phyloP scores from a whole-genome alignment of 2,888 invertebrate genomes.

The Trichacis sp. region DNA sequence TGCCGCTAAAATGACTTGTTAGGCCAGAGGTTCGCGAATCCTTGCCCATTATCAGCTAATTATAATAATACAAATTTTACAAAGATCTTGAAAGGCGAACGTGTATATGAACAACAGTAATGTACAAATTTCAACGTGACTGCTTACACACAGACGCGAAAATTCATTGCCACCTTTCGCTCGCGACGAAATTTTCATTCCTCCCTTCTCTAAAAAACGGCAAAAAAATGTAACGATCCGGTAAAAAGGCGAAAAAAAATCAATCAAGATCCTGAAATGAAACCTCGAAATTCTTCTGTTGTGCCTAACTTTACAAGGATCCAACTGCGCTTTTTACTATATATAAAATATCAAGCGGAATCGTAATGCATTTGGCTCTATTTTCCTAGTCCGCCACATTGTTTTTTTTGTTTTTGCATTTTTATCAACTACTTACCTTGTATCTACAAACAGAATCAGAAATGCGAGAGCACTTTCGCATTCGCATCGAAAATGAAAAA shows the following conservation, averaged over 20 bases:
- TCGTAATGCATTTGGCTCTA: slow-evolving; percentile 28
- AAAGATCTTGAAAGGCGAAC: slow-evolving; percentile 14
- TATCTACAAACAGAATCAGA: slow-evolving; percentile 15
- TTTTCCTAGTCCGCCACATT: slow-evolving; percentile 9
- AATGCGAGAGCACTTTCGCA: slow-evolving; percentile 11
- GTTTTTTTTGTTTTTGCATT: slow-evolving; percentile 11
- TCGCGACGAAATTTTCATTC: neutral
- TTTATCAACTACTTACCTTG: slow-evolving; percentile 21
- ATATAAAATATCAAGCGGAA: slow-evolving; percentile 30
- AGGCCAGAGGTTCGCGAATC: slow-evolving; percentile 13
- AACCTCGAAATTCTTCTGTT: neutral
- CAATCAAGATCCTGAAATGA: too few species aligned
- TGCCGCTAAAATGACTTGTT: slow-evolving; percentile 14
- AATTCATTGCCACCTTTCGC: slow-evolving; percentile 3
- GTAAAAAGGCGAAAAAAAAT: too few species aligned
- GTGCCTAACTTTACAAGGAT: neutral
- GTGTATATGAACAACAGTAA: slow-evolving; percentile 16
- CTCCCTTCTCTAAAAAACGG: neutral
- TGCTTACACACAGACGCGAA: slow-evolving; percentile 1
- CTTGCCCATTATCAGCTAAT: slow-evolving; percentile 9
- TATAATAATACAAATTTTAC: slow-evolving; percentile 14
- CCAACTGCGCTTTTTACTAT: slow-evolving; percentile 7
- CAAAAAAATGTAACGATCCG: neutral
- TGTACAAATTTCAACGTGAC: slow-evolving; percentile 20
- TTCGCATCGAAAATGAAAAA: slow-evolving; percentile 5